A percentile compares a stretch with the other conserved stretches of the same genome.
phyloP scores from a whole-genome alignment of 2,113 vertebrate genomes.

The Etheostoma cragini region DNA sequence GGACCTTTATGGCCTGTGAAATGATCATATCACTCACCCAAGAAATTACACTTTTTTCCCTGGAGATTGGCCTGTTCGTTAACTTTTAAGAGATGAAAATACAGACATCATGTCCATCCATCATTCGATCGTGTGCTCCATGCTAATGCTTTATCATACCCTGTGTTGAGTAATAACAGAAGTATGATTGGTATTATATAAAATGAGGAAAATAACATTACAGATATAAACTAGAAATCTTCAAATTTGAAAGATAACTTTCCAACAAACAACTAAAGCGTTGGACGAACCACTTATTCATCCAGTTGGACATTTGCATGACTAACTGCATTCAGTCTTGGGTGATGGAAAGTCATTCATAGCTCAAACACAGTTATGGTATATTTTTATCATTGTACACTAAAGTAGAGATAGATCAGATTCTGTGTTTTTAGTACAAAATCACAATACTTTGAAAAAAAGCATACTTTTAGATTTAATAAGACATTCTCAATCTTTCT shows the following conservation, averaged over 20 bases:
- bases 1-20: conserved; percentile 36
- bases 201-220: neutral
- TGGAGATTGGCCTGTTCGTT: conserved; percentile 16
- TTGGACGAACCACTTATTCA: neutral
- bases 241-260: neutral
- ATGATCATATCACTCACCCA: conserved; percentile 25
- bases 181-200: neutral
- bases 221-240: neutral
- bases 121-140: neutral
- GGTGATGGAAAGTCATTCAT: neutral
- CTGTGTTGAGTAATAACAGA: neutral
- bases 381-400: no score
- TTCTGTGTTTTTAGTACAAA: no score
- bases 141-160: neutral
- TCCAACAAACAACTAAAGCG: neutral
- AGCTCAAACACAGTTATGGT: no score
- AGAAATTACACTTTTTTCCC: conserved; percentile 15
- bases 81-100: conserved; percentile 43
- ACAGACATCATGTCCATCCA: neutral
- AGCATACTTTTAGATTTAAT: no score
- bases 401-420: no score
- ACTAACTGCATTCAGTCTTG: neutral
- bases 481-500: no score
- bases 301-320: neutral
- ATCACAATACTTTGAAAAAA: no score